Evolutionary conservation across 2,888 invertebrate genomes (phyloP).

Genomic region (Parochlus steinenii): DNA sequence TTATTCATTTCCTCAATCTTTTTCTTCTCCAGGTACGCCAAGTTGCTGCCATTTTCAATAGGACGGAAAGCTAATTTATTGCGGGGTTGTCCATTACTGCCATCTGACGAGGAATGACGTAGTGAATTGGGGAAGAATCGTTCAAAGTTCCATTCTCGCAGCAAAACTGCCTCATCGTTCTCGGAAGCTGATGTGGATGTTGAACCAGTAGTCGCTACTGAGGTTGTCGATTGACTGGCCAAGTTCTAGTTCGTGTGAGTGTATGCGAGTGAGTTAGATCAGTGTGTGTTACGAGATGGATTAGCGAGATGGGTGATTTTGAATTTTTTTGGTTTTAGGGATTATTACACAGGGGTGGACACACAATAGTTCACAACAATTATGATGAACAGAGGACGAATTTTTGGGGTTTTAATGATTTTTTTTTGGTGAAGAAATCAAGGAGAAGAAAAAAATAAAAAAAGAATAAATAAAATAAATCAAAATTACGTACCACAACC

Average conservation of each 20-base stretch:
- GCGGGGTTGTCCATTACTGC: conserved; percentile 24
- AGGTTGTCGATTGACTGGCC: conserved; percentile 17
- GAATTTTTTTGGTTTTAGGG: not conserved
- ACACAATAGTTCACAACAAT: not conserved
- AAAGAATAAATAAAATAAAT: not conserved
- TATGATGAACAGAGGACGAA: not conserved
- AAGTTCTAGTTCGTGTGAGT: conserved; percentile 13
- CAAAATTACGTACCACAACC: conserved; percentile 8
- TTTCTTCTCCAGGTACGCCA: conserved; percentile 11
- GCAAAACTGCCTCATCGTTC: conserved; percentile 59
- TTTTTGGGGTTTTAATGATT: not conserved
- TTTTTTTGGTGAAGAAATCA: not conserved
- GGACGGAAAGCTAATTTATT: conserved; percentile 30
- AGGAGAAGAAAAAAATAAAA: no score
- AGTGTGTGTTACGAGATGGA: no score
- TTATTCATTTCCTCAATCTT: conserved; percentile 16
- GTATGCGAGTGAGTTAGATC: conserved; percentile 13
- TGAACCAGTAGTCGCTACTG: conserved; percentile 17
- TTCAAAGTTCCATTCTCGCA: conserved; percentile 78
- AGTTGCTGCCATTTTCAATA: no score
- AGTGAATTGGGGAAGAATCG: conserved; percentile 51
- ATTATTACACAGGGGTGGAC: not conserved
- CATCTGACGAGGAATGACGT: conserved; percentile 28
- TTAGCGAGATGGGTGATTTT: not conserved
- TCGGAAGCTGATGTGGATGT: conserved; percentile 29